Conservation (phyloP, 2,888 invertebrate species). For the Volucella zonaria region DNA sequence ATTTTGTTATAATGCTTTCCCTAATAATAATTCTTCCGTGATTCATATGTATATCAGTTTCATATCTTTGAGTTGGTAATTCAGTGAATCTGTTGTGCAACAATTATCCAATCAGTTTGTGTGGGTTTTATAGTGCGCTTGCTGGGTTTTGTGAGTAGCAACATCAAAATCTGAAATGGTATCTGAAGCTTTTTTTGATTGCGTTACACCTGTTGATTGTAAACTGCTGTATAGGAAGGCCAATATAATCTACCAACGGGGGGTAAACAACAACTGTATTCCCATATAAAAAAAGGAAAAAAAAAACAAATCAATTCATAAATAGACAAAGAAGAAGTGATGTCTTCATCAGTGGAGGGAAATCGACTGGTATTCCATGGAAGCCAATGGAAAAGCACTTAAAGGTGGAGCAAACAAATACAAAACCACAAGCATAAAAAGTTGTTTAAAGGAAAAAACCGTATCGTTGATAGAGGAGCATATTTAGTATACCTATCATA, state of each 20-base stretch:
- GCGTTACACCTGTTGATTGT: slow-evolving; percentile 5
- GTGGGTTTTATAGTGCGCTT: slow-evolving; percentile 4
- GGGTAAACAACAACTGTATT: slow-evolving; percentile 23
- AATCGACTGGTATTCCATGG: slow-evolving; percentile 15
- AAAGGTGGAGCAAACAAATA: too few species aligned
- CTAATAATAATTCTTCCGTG: not conserved
- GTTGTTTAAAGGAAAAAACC: too few species aligned
- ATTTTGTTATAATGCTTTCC: not conserved
- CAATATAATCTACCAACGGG: slow-evolving; percentile 17
- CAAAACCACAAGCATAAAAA: too few species aligned
- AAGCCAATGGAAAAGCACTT: slow-evolving; percentile 5
- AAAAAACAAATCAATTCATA: not conserved
- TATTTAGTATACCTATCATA: too few species aligned
- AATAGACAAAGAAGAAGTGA: slow-evolving; percentile 22
- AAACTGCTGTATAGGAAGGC: not conserved
- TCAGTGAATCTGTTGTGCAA: not conserved
- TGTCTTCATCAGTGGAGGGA: slow-evolving; percentile 30
- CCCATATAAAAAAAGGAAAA: too few species aligned
- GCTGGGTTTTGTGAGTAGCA: not conserved
- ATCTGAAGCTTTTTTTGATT: not conserved
- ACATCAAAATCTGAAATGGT: not conserved
- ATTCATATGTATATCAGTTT: not conserved
- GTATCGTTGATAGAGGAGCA: too few species aligned
- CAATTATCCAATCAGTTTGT: slow-evolving; percentile 17
- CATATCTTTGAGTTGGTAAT: not conserved